Evolutionary conservation across 2,888 invertebrate genomes (phyloP).

Genomic region (Phalera bucephala): DNA sequence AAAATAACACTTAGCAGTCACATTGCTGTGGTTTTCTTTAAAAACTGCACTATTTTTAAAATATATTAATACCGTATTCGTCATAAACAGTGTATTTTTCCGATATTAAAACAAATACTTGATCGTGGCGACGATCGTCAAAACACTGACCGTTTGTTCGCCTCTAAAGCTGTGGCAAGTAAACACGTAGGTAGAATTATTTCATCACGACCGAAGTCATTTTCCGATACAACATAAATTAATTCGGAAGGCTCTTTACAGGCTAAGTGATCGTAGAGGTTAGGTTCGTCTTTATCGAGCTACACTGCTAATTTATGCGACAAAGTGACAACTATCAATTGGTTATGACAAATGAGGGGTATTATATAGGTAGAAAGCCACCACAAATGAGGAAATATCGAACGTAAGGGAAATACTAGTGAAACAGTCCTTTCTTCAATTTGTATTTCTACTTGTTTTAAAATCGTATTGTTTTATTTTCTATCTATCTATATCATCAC

Average conservation of each 20-base stretch:
- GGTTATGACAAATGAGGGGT: not conserved
- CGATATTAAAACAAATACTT: constrained; percentile 16
- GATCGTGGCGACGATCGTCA: constrained; percentile 9
- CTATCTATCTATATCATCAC: too few species aligned
- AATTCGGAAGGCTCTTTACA: constrained; percentile 11
- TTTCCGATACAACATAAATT: constrained; percentile 42
- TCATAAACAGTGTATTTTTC: constrained; percentile 14
- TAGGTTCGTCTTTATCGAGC: not conserved
- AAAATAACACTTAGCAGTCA: constrained; percentile 31
- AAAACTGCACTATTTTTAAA: constrained; percentile 12
- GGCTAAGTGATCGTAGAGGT: constrained; percentile 8
- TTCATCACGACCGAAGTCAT: constrained; percentile 61
- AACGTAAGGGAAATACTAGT: not conserved
- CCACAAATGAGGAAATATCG: not conserved
- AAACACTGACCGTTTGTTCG: constrained; percentile 18
- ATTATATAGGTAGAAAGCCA: not conserved
- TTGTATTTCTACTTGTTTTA: not conserved
- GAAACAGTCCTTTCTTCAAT: not conserved
- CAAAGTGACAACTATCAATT: not conserved
- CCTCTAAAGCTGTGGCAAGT: constrained; percentile 14
- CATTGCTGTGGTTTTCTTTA: constrained; percentile 24
- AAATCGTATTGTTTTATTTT: not conserved
- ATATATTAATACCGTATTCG: constrained; percentile 5
- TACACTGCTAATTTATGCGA: not conserved
- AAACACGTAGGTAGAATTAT: constrained; percentile 54